phyloP scores from a whole-genome alignment of 1,140 invertebrate species.

The Patella vulgata region DNA sequence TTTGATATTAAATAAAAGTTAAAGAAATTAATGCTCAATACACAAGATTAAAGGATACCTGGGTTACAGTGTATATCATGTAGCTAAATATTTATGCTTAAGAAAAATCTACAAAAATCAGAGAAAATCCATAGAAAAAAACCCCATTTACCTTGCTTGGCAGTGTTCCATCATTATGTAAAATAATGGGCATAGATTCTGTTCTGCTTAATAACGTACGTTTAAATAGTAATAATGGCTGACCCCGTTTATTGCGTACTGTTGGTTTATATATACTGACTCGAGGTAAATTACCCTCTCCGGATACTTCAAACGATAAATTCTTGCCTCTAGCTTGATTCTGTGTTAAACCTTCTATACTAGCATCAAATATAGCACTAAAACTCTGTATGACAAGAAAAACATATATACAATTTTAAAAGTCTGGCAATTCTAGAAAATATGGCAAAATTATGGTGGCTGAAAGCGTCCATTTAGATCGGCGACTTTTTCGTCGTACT shows the following conservation, averaged over 20 bases:
- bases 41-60: no score
- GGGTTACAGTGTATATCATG: no score
- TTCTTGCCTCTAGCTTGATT: conserved; percentile 55
- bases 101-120: no score
- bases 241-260: conserved; percentile 64
- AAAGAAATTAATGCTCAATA: no score
- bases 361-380: conserved; percentile 63
- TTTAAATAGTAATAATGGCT: conserved; percentile 63
- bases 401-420: no score
- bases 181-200: conserved; percentile 56
- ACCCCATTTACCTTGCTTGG: conserved; percentile 64
- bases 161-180: conserved; percentile 65
- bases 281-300: conserved; percentile 66
- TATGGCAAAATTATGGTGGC: no score
- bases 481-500: no score
- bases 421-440: no score
- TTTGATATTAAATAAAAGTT: no score
- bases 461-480: no score
- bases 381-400: conserved; percentile 60
- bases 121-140: no score
- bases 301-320: conserved; percentile 63
- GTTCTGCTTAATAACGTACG: conserved; percentile 54
- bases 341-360: conserved; percentile 57
- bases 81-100: no score
- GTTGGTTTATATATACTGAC: conserved; percentile 61